Evolutionary conservation across 2,797 vertebrate species (phyloP).

Genomic region (Echiichthys vipera): DNA sequence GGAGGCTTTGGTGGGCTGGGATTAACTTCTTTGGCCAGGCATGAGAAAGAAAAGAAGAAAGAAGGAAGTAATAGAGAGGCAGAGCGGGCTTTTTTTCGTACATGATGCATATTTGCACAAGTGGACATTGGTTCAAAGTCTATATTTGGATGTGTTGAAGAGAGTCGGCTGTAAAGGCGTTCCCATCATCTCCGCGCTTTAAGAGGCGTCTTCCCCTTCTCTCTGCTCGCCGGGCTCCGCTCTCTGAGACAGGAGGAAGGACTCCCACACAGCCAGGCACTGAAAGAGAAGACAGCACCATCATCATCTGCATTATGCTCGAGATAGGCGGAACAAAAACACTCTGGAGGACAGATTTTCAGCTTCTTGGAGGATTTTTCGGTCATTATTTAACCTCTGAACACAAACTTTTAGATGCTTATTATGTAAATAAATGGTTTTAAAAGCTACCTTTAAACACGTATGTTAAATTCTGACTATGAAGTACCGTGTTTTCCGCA

Average conservation of each 20-base stretch:
- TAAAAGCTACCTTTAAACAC: no score
- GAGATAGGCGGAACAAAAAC: no score
- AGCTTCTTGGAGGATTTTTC: no score
- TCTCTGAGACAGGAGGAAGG: constrained; percentile 74
- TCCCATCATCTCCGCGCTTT: constrained; percentile 78
- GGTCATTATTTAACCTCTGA: no score
- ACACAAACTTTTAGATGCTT: no score
- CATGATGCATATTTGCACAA: neutral
- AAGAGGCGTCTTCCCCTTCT: constrained; percentile 32
- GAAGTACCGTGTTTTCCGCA: no score
- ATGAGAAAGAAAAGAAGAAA: neutral
- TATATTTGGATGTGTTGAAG: constrained; percentile 21
- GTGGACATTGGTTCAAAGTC: constrained; percentile 31
- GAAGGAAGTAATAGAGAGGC: neutral
- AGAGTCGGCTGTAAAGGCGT: neutral
- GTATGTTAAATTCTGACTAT: no score
- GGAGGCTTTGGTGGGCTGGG: constrained; percentile 4
- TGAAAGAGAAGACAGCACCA: constrained; percentile 61
- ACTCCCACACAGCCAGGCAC: constrained; percentile 81
- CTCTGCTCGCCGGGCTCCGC: constrained; percentile 37
- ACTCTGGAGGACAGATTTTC: no score
- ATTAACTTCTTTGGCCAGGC: constrained; percentile 31
- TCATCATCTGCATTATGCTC: neutral
- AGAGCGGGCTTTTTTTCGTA: constrained; percentile 11
- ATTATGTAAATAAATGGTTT: no score